Percentiles rank a stretch among this genome's conserved stretches.
Conservation (phyloP, 2,888 invertebrate species). For the Rotaria macrura region DNA sequence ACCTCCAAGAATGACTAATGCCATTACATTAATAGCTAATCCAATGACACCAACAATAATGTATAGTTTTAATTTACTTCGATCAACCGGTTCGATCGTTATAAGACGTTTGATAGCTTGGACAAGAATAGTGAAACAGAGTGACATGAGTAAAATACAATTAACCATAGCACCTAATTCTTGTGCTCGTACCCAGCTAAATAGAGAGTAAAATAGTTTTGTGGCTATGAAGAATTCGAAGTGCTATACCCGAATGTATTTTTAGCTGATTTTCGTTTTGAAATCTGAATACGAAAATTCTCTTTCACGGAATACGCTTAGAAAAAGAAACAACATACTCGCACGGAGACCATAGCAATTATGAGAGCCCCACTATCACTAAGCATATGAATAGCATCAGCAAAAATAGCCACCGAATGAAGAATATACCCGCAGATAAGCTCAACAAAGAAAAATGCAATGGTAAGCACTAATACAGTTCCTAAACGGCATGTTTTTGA, state of each 20-base stretch:
- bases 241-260: constrained; percentile 32
- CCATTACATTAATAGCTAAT: constrained; percentile 77
- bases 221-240: not conserved
- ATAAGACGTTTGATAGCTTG: constrained; percentile 35
- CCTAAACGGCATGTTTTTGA: constrained; percentile 39
- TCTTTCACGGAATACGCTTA: too few relatives aligned
- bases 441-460: constrained; percentile 85
- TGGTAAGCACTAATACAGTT: constrained; percentile 79
- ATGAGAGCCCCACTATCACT: constrained; percentile 91
- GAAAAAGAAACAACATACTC: constrained; percentile 15
- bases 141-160: constrained; percentile 35
- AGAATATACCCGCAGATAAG: constrained; percentile 90
- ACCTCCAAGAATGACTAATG: constrained; percentile 68
- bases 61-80: constrained; percentile 65
- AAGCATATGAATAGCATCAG: constrained; percentile 95
- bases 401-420: constrained; percentile 89
- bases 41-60: constrained; percentile 73
- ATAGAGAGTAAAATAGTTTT: not conserved
- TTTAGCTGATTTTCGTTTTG: constrained; percentile 25
- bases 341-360: constrained; percentile 76
- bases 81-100: constrained; percentile 52
- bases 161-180: constrained; percentile 35
- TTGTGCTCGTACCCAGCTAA: constrained; percentile 35
- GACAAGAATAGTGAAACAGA: constrained; percentile 36
- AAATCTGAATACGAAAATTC: not conserved